phyloP scores from a whole-genome alignment of 2,797 vertebrate species.

The Tragopan temminckii region DNA sequence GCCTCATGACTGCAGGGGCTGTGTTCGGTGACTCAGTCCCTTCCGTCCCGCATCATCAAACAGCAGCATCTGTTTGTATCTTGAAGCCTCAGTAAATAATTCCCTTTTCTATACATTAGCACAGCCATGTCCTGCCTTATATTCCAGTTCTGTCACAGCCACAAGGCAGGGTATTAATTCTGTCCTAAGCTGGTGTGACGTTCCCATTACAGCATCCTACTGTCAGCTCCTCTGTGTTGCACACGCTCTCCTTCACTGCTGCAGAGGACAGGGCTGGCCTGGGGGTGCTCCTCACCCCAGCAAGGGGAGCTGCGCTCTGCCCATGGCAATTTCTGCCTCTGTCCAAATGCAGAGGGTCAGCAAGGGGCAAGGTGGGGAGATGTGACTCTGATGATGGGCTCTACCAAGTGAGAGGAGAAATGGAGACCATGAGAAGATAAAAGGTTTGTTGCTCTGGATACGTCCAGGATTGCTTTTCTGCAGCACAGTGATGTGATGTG shows the following conservation, averaged over 20 bases:
- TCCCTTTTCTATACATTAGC: background rate
- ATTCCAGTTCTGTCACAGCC: background rate
- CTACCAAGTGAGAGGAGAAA: background rate
- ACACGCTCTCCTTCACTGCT: rapidly evolving
- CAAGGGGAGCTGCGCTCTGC: background rate
- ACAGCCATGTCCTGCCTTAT: background rate
- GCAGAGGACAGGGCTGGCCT: rapidly evolving
- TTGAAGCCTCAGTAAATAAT: constrained; percentile 7
- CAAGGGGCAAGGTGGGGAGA: background rate
- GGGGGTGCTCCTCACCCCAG: background rate
- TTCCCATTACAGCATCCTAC: background rate
- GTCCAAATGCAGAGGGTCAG: rapidly evolving
- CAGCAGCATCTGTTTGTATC: constrained; percentile 24
- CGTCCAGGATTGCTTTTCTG: background rate
- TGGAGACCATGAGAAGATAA: background rate
- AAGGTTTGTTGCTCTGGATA: background rate
- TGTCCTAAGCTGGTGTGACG: constrained; percentile 2
- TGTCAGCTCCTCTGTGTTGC: background rate
- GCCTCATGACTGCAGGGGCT: background rate
- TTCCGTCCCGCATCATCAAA: constrained; percentile 18
- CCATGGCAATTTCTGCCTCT: background rate
- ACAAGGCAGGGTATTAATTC: background rate
- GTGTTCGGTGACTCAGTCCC: background rate
- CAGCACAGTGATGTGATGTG: rapidly evolving
- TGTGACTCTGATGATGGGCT: rapidly evolving